A percentile compares a stretch with the other conserved stretches of the same genome.
These are phyloP conservation scores for Crotalus viridis DNA, from an alignment of 2,113 vertebrate species.

Conservation along the genomic window DNA sequence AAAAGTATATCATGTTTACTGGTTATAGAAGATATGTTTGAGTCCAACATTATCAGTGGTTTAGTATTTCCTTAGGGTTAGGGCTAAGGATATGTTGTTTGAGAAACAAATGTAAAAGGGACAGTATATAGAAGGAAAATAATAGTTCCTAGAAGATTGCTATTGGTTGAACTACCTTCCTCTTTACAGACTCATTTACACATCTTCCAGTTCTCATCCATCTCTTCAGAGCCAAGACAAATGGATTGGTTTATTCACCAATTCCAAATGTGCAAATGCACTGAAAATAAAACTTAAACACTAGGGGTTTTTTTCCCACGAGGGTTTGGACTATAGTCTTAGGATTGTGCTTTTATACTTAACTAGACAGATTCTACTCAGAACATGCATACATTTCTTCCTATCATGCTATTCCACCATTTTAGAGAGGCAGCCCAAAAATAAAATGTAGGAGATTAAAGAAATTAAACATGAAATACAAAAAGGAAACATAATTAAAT, in stretches of 20 bases:
- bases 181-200: neutral
- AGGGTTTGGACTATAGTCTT: neutral
- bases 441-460: neutral
- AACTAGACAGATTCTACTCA: neutral
- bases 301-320: accelerated
- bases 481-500: neutral
- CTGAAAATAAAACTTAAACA: neutral
- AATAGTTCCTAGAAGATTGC: neutral
- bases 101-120: neutral
- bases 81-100: neutral
- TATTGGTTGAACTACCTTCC: neutral
- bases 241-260: neutral
- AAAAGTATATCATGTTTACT: neutral
- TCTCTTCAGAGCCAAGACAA: neutral
- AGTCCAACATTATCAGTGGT: neutral
- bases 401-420: no score
- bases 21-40: neutral
- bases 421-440: neutral
- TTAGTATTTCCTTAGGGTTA: neutral
- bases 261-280: neutral
- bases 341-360: neutral
- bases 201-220: neutral
- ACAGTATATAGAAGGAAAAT: neutral
- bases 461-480: neutral
- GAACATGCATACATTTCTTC: neutral